Evolutionary conservation across 2,797 vertebrate genomes (phyloP), one percentile per base, ranked within the genome.

Genomic region (Poeciliopsis gracilis): DNA sequence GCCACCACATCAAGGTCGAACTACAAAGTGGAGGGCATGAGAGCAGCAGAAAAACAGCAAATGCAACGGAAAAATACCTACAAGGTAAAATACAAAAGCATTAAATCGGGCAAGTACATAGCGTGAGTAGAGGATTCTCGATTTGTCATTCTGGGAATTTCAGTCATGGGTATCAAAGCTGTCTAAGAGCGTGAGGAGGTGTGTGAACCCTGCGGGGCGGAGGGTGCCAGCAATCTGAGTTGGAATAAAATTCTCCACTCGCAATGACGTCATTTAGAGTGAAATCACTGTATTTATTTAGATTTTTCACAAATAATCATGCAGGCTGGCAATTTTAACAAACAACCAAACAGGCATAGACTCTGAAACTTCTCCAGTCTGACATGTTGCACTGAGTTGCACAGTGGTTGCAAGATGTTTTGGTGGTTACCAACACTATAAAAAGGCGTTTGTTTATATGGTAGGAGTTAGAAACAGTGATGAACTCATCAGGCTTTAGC

Each of bases 31-130:
- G 36, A 16, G 57, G 41, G 61, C 23, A 55, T 30, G 36, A 86
- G 75, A 75, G 77, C 47, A 86, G 74, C 20, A 78, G 63, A 77
- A 69, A 74, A n/a, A 38, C 5, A 72, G 25, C 77, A 9, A 41
- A 30, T 28, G 53, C 57, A 83, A 66, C 74, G 86, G 86, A 88
- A 92, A 91, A 82, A 80, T 72, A 84, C 61, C 79, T 59, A 66
- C 8, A 2, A 81, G 36, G 36, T 47, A 76, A 87, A 89, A 86
- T 78, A 87, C 63, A 73, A 80, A 71, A 11, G 23, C 10, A 72
- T 85, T 49, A 89, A 91, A 91, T 91, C 73, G 55, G 88, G 85
- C 63, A 55, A 88, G 87, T 73, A 73, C 85, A 91, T 93, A 59
- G 90, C 87, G 87, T 92, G 93, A 79, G 33, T 81, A 69, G 36